Conservation (phyloP, 2,888 invertebrate genomes). For the Sphinx pinastri region DNA sequence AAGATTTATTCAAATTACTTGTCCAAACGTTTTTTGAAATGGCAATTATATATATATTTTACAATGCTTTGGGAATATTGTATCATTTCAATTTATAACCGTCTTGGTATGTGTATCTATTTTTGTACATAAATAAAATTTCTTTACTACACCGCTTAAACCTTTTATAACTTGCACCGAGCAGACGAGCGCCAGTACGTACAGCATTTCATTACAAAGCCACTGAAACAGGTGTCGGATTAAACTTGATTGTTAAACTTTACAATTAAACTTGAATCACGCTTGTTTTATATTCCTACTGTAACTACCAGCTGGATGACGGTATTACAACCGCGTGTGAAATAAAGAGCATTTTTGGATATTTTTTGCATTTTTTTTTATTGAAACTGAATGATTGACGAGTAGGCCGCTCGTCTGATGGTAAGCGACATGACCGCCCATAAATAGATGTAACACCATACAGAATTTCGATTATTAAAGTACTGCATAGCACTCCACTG, state of each 20-base stretch:
- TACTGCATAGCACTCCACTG: no score
- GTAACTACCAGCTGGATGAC: constrained; percentile 4
- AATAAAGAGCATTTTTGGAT: neutral
- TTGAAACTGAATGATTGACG: no score
- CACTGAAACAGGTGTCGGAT: constrained; percentile 43
- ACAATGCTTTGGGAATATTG: no score
- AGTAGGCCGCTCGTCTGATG: no score
- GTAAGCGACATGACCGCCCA: no score
- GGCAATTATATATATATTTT: no score
- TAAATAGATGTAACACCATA: no score
- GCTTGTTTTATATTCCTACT: constrained; percentile 22
- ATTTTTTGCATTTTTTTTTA: neutral
- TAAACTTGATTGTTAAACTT: constrained; percentile 35
- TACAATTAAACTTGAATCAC: constrained; percentile 27
- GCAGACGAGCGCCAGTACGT: constrained; percentile 39
- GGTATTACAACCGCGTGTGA: neutral
- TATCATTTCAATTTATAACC: no score
- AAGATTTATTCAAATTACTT: no score
- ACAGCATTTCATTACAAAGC: constrained; percentile 49
- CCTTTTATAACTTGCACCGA: constrained; percentile 15
- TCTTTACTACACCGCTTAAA: neutral
- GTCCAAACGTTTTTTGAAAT: no score
- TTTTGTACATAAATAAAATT: neutral
- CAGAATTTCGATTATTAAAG: no score
- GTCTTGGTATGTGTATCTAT: no score